Base-by-base conservation (phyloP, 1,140 invertebrate genomes). In the Himalopsyche phryganea region DNA sequence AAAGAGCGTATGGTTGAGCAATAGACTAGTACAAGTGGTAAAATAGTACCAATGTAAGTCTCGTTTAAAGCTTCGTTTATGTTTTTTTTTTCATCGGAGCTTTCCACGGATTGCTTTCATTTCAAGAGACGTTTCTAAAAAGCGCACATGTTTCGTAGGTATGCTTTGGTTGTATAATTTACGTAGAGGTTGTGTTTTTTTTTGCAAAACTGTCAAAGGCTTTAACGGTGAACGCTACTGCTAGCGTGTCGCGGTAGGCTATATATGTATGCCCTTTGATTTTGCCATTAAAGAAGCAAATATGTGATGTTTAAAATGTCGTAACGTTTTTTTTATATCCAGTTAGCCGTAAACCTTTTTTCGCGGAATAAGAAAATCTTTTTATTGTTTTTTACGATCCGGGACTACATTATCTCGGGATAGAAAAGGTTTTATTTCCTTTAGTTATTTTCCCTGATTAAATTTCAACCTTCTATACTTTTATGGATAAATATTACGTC, bases 391-490 rank as follows among this genome's bases (percentile, higher is more conserved):
- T 57, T 52, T 53, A 58, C 53, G 49, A 53, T 50, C 20, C 42
- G 42, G 48, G 54, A 61, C 60, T 61, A 53, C 19, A 61, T 57
- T 61, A 61, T 61, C 50, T 56, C 38, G 40, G 45, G 42, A 44
- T 41, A 42, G 38, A 23, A 44, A 51, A 42, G 46, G 59, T 61
- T 61, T 61, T 61, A 61, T 56, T 61, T 58, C 55, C 33, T 33
- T 50, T 50, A 46, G 55, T 58, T 50, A 51, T 49, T 46, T 57
- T 61, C 50, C 46, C 51, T 61, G 42, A 61, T 61, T 61, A 57
- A 61, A 61, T 61, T 61, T 44, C 36, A 49, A 33, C 51, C 50
- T 36, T 58, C 14, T 42, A 45, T 57, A 20, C 36, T 57, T 58
- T 52, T 10, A 38, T 28, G 38, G n/a, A 42, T 13, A 51, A 41